These are phyloP conservation scores for Nothocercus nigrocapillus DNA, from an alignment of 2,113 vertebrate species.

Conservation along the genomic window DNA sequence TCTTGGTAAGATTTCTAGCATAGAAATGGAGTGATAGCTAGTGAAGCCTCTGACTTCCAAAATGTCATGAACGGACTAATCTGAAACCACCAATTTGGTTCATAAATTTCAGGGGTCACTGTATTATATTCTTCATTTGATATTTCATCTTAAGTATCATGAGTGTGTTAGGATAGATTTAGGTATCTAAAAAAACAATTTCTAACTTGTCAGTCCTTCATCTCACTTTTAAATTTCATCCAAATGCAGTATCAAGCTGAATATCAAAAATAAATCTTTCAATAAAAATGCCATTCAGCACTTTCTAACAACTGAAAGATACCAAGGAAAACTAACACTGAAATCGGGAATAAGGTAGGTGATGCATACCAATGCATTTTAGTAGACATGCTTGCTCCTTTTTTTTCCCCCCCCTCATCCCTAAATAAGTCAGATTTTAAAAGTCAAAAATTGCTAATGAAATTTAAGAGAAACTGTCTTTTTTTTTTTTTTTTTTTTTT, in stretches of 20 bases:
- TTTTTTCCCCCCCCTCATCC: neutral
- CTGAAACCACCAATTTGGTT: neutral
- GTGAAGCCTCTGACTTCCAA: neutral
- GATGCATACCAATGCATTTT: neutral
- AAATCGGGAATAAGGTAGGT: neutral
- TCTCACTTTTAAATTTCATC: neutral
- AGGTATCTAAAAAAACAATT: neutral
- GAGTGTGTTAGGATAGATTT: neutral
- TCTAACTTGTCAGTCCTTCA: neutral
- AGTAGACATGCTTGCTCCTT: neutral
- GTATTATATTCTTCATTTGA: neutral
- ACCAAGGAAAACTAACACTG: neutral
- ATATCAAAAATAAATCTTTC: neutral
- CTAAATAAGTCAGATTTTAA: neutral
- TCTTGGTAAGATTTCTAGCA: neutral
- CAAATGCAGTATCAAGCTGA: neutral
- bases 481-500: too few relatives aligned
- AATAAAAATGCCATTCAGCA: neutral
- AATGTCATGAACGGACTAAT: neutral
- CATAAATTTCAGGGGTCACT: neutral
- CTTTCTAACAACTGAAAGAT: neutral
- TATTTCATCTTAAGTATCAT: neutral
- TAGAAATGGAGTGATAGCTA: neutral
- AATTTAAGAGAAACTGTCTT: neutral
- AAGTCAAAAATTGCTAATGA: neutral